Conservation (phyloP, 92 coral and sea anemone genomes). For the Epizoanthus stellaris region DNA sequence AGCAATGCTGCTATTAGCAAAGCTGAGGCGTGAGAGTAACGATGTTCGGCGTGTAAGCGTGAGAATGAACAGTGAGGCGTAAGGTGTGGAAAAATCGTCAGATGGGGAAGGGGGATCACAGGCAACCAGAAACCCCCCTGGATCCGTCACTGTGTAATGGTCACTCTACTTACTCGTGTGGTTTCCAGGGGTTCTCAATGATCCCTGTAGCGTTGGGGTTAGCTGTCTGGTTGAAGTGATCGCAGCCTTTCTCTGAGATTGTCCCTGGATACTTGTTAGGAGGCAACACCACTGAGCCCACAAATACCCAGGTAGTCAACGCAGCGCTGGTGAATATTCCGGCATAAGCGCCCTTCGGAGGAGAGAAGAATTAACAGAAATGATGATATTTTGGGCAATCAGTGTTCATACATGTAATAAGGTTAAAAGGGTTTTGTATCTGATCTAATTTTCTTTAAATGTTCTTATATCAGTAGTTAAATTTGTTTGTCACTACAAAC, state of each 20-base stretch:
- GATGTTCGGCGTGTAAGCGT: no score
- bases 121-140: no score
- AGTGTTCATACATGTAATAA: not conserved
- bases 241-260: slow-evolving; percentile 67
- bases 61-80: no score
- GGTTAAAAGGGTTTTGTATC: no score
- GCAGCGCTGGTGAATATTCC: slow-evolving; percentile 78
- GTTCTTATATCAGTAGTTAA: no score
- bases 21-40: no score
- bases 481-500: no score
- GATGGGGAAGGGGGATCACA: no score
- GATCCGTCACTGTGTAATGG: no score
- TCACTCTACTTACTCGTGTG: slow-evolving; percentile 60
- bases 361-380: not conserved
- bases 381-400: not conserved
- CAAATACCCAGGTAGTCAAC: slow-evolving; percentile 79
- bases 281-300: slow-evolving; percentile 77
- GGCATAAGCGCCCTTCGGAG: slow-evolving; percentile 81
- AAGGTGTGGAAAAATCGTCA: no score
- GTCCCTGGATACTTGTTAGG: slow-evolving; percentile 88
- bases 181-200: slow-evolving; percentile 69
- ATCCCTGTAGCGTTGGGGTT: slow-evolving; percentile 51
- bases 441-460: no score
- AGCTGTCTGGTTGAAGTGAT: slow-evolving; percentile 49
- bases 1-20: no score